phyloP scores from a whole-genome alignment of 1,140 invertebrate genomes.

The Pseudomyrmex concolor region DNA sequence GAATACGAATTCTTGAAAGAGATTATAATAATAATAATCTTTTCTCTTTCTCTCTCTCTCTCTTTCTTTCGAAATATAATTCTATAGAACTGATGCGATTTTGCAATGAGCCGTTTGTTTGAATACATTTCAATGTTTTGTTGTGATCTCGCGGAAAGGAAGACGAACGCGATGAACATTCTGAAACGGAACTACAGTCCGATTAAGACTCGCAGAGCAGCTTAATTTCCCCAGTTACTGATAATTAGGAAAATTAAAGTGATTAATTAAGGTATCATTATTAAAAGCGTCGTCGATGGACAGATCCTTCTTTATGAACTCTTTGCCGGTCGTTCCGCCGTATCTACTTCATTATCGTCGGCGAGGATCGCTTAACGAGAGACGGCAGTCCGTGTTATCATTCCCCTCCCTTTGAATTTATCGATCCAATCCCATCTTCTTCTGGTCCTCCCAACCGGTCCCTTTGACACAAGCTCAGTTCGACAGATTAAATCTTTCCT shows the following conservation, averaged over 20 bases:
- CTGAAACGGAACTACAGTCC: not conserved
- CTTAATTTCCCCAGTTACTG: slow-evolving; percentile 13
- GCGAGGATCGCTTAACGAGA: slow-evolving; percentile 53
- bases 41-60: no score
- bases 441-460: slow-evolving; percentile 7
- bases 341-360: slow-evolving; percentile 52
- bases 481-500: slow-evolving; percentile 59
- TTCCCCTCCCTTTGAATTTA: slow-evolving; percentile 39
- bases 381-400: slow-evolving; percentile 49
- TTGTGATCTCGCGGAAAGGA: not conserved
- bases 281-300: slow-evolving; percentile 32
- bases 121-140: not conserved
- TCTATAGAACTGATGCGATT: no score
- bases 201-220: slow-evolving; percentile 11
- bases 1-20: no score
- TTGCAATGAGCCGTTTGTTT: not conserved
- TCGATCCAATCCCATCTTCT: slow-evolving; percentile 43
- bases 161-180: no score
- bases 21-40: no score
- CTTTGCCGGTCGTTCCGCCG: slow-evolving; percentile 20
- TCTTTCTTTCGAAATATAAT: no score
- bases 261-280: slow-evolving; percentile 58
- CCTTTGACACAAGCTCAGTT: slow-evolving; percentile 60
- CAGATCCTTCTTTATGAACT: slow-evolving; percentile 53
- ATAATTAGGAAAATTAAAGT: slow-evolving; percentile 49